These are phyloP conservation scores for Embidobia sp. DNA, from an alignment of 2,888 invertebrate genomes.

Conservation along the genomic window DNA sequence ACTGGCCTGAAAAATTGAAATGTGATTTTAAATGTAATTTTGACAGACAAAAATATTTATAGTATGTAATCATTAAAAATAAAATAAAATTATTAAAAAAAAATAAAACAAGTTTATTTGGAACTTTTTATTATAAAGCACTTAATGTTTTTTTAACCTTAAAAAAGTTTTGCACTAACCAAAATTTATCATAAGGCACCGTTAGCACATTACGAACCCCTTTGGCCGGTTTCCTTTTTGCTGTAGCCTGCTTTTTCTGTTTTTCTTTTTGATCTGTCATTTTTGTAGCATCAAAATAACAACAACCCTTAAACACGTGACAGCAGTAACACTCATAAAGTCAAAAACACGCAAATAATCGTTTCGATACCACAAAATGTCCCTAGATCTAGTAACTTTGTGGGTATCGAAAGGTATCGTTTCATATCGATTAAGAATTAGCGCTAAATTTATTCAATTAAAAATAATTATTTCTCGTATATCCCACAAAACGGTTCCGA, in stretches of 20 bases:
- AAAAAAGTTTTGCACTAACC: slow-evolving; percentile 5
- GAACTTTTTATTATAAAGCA: too few relatives aligned
- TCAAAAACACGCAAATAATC: too few relatives aligned
- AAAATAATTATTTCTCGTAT: too few relatives aligned
- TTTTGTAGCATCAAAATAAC: background rate
- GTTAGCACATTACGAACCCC: slow-evolving; percentile 17
- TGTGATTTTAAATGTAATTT: background rate
- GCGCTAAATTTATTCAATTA: too few relatives aligned
- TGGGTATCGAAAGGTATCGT: too few relatives aligned
- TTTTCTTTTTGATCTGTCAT: slow-evolving; percentile 18
- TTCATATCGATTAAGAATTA: too few relatives aligned
- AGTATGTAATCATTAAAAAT: background rate
- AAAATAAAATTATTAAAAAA: slow-evolving; percentile 1
- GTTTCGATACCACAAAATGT: too few relatives aligned
- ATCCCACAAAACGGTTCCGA: too few relatives aligned
- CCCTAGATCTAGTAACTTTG: too few relatives aligned
- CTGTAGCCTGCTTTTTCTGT: background rate
- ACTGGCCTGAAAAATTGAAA: slow-evolving; percentile 10
- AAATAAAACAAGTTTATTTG: too few relatives aligned
- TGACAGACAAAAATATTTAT: background rate
- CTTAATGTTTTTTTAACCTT: slow-evolving; percentile 13
- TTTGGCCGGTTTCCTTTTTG: slow-evolving; percentile 14
- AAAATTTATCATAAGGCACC: slow-evolving; percentile 21
- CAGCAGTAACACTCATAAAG: too few relatives aligned
- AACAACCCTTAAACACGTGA: too few relatives aligned